Percentiles rank a stretch among this genome's conserved stretches.
phyloP scores from a whole-genome alignment of 1,140 invertebrate species.

The Drosophila simulans region DNA sequence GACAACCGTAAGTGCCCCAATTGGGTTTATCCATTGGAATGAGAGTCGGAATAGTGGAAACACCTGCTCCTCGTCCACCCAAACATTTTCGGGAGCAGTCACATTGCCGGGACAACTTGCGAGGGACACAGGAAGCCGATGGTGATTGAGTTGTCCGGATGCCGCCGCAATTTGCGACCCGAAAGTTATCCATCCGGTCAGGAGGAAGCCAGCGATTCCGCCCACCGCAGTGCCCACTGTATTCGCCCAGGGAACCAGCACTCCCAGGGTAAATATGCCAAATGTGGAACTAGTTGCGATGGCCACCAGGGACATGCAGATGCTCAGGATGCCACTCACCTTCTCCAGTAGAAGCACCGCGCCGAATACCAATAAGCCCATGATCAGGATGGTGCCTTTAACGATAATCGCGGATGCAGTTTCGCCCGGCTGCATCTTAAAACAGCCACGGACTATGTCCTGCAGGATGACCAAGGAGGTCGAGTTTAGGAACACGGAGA shows the following conservation, averaged over 20 bases:
- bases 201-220: conserved; percentile 85
- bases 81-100: conserved; percentile 54
- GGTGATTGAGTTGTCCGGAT: conserved; percentile 80
- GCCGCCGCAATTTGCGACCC: conserved; percentile 85
- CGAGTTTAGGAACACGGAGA: conserved; percentile 93
- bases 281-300: conserved; percentile 93
- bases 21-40: conserved; percentile 91
- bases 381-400: conserved; percentile 87
- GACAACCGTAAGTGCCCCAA: conserved; percentile 87
- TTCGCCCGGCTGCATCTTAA: conserved; percentile 87
- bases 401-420: conserved; percentile 87
- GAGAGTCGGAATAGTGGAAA: conserved; percentile 90
- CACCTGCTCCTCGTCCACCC: conserved; percentile 85
- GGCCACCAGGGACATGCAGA: conserved; percentile 91
- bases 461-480: conserved; percentile 92
- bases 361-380: conserved; percentile 88
- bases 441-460: conserved; percentile 91
- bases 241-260: conserved; percentile 93
- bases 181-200: conserved; percentile 86
- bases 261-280: conserved; percentile 93
- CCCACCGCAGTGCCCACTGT: conserved; percentile 87
- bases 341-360: conserved; percentile 89
- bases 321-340: conserved; percentile 90
- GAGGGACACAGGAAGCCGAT: conserved; percentile 82
- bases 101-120: conserved; percentile 71